Percentiles rank a stretch among this genome's conserved stretches.
Conservation (phyloP, 23 tunicate species). For the Halocynthia roretzi region DNA sequence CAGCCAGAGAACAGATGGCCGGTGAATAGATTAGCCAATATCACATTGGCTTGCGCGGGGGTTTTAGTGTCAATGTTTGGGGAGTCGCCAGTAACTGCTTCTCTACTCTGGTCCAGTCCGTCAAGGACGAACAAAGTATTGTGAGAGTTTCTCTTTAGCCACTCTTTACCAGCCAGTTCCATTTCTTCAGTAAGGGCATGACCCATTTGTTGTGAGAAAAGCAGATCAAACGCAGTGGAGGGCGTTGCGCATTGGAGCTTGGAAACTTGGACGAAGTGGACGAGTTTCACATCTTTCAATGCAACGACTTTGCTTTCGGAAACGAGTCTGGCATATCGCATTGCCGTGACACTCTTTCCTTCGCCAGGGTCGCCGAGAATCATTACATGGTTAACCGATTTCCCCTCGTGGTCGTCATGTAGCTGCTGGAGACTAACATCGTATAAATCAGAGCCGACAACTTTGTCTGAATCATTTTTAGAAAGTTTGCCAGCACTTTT, state of each 20-base stretch:
- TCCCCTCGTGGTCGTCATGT: too few species aligned
- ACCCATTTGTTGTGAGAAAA: constrained; percentile 1
- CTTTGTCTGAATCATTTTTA: too few species aligned
- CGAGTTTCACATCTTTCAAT: not conserved
- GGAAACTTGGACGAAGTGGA: constrained; percentile 2
- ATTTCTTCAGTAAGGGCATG: not conserved
- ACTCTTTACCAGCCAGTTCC: not conserved
- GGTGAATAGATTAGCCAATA: not conserved
- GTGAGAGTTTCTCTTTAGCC: not conserved
- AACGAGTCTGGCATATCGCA: not conserved
- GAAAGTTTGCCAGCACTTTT: too few species aligned
- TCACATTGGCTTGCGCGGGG: not conserved
- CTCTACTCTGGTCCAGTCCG: not conserved
- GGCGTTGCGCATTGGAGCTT: not conserved
- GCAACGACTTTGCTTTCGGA: not conserved
- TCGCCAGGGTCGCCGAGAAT: not conserved
- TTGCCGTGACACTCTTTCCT: not conserved
- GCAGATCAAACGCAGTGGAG: constrained; percentile 7
- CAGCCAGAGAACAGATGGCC: not conserved
- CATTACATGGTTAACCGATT: not conserved
- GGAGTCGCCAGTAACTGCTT: not conserved
- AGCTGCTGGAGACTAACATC: too few species aligned
- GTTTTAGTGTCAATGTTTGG: not conserved
- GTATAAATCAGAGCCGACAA: too few species aligned
- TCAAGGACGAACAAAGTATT: not conserved